A percentile compares a stretch with the other conserved stretches of the same genome.
phyloP scores from a whole-genome alignment of 2,113 vertebrate genomes.

The Zosterops lateralis region DNA sequence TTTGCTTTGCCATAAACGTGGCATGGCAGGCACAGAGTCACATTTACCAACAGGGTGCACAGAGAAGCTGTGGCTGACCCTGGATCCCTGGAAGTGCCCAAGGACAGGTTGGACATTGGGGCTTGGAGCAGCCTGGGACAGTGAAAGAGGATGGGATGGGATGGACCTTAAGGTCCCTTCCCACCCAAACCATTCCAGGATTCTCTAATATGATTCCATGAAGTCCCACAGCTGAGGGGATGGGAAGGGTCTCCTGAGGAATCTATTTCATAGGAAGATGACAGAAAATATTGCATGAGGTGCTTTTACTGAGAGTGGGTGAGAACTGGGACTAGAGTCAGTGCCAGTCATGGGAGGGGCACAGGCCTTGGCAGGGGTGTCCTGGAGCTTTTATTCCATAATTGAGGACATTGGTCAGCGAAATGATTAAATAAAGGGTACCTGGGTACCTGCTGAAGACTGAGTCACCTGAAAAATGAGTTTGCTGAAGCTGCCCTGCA shows the following conservation, averaged over 20 bases:
- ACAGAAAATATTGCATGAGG: neutral
- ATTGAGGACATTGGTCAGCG: neutral
- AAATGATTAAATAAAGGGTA: neutral
- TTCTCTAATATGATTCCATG: neutral
- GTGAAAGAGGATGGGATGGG: neutral
- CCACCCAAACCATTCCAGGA: neutral
- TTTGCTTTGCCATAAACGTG: neutral
- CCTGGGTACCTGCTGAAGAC: neutral
- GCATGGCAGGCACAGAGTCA: neutral
- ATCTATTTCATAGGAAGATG: neutral
- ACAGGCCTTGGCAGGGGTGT: neutral
- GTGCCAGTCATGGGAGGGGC: too few species aligned
- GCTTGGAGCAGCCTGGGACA: rapidly evolving
- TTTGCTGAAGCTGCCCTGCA: neutral
- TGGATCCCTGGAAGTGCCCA: neutral
- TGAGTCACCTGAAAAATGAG: neutral
- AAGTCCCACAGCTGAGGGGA: neutral
- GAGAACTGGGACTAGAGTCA: neutral
- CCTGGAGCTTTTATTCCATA: neutral
- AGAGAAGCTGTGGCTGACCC: neutral
- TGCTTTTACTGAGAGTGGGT: neutral
- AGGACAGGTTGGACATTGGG: rapidly evolving
- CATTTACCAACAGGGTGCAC: neutral
- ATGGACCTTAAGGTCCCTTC: neutral
- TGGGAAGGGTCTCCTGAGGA: neutral